Conservation (phyloP, 2,797 vertebrate species). For the Cyclura pinguis region DNA sequence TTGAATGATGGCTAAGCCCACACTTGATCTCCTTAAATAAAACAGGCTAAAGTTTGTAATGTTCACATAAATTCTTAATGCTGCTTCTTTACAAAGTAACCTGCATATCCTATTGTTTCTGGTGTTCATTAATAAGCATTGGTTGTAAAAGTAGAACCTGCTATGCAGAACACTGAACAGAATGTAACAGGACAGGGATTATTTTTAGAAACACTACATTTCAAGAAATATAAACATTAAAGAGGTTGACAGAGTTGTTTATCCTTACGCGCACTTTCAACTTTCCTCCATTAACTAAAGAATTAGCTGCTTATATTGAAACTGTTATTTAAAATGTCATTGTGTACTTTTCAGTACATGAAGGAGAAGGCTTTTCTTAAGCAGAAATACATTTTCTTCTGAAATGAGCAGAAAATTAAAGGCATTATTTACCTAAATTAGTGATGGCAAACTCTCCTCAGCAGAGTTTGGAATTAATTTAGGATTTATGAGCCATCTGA, state of each 20-base stretch:
- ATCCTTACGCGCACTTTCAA: slow-evolving; percentile 30
- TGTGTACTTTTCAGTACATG: not conserved
- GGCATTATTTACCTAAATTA: not conserved
- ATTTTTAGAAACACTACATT: slow-evolving; percentile 34
- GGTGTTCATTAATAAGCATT: not conserved
- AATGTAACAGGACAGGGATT: slow-evolving; percentile 28
- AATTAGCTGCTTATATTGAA: slow-evolving; percentile 21
- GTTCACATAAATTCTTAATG: not conserved
- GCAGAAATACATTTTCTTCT: not conserved
- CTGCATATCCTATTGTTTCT: not conserved
- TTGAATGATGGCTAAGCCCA: not conserved
- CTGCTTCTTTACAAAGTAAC: slow-evolving; percentile 1
- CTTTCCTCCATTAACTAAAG: slow-evolving; percentile 23
- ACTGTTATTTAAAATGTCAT: slow-evolving; percentile 11
- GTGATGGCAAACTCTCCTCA: not conserved
- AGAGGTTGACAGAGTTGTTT: slow-evolving; percentile 26
- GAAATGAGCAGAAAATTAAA: not conserved
- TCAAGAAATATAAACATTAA: slow-evolving; percentile 38
- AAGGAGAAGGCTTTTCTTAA: not conserved
- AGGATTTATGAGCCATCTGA: not conserved
- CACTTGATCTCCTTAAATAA: not conserved
- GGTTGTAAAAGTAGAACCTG: slow-evolving; percentile 8
- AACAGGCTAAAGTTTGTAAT: not conserved
- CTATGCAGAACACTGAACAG: slow-evolving; percentile 13
- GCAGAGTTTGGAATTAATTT: not conserved